A percentile compares a stretch with the other conserved stretches of the same genome.
phyloP scores from a whole-genome alignment of 2,888 invertebrate species.

The Agrypnus murinus region DNA sequence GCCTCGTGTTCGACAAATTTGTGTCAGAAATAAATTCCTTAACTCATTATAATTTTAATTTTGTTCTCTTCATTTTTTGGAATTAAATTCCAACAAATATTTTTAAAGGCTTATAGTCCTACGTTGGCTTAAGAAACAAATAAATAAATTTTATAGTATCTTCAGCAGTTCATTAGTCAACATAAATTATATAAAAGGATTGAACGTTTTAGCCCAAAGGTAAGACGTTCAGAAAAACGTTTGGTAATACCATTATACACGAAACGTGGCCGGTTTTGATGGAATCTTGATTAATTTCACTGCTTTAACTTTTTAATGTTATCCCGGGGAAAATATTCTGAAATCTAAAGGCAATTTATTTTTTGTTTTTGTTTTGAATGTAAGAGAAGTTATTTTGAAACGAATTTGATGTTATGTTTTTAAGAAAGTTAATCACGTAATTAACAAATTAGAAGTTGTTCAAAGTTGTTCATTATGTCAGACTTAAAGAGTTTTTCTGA shows the following conservation, averaged over 20 bases:
- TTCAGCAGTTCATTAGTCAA: constrained; percentile 28
- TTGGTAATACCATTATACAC: not conserved
- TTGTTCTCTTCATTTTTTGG: not conserved
- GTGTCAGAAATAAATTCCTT: constrained; percentile 4
- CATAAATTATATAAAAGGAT: constrained; percentile 20
- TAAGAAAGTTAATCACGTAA: constrained; percentile 16
- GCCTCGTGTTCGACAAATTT: constrained; percentile 18
- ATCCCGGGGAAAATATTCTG: constrained; percentile 20
- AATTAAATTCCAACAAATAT: constrained; percentile 3
- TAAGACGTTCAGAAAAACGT: constrained; percentile 13
- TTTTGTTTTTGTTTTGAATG: not conserved
- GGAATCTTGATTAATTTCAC: constrained; percentile 30
- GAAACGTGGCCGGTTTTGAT: constrained; percentile 19
- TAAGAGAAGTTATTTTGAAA: not conserved
- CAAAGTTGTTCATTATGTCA: constrained; percentile 26
- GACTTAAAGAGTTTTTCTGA: no score
- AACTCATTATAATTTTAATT: not conserved
- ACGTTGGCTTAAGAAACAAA: not conserved
- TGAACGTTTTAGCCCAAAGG: constrained; percentile 10
- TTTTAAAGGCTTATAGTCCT: not conserved
- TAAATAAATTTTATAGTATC: not conserved
- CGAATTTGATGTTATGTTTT: not conserved
- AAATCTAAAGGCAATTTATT: constrained; percentile 20
- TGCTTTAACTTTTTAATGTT: constrained; percentile 16
- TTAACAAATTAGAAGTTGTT: constrained; percentile 13